Evolutionary conservation across 37 sponge, comb jelly and placozoan species (phyloP).

Genomic region (Halisarca cf. caerulea): DNA sequence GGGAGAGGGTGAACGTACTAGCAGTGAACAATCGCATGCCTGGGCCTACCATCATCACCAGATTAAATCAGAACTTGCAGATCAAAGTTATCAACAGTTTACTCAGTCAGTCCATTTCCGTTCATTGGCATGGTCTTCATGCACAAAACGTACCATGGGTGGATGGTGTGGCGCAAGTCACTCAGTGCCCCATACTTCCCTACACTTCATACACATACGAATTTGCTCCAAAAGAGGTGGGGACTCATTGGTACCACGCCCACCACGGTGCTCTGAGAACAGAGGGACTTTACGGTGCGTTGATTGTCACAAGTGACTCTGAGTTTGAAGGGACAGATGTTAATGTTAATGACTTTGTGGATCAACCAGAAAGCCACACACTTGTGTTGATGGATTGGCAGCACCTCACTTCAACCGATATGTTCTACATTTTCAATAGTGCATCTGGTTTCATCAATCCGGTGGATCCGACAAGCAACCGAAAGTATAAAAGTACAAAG

Average conservation of each 20-base stretch:
- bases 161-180: conserved; percentile 66
- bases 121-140: conserved; percentile 90
- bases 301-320: too few species aligned
- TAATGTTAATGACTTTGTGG: conserved; percentile 43
- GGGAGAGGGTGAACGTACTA: neutral
- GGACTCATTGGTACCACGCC: conserved; percentile 86
- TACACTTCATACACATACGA: conserved; percentile 13
- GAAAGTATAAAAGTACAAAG: too few species aligned
- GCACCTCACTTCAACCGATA: conserved; percentile 1
- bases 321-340: conserved; percentile 27
- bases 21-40: conserved; percentile 10
- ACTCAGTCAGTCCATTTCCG: conserved; percentile 35
- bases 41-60: neutral
- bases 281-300: conserved; percentile 64
- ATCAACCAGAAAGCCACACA: conserved; percentile 61
- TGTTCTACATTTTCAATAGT: conserved; percentile 6
- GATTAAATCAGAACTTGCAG: conserved; percentile 24
- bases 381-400: conserved; percentile 63
- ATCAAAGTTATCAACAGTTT: conserved; percentile 63
- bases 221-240: conserved; percentile 48
- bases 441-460: too few species aligned
- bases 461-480: too few species aligned
- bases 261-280: conserved; percentile 62
- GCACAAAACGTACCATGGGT: conserved; percentile 62
- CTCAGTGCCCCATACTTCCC: conserved; percentile 82